These are phyloP conservation scores for Sarcophaga subvicina DNA, from an alignment of 2,888 invertebrate genomes.

Conservation along the genomic window DNA sequence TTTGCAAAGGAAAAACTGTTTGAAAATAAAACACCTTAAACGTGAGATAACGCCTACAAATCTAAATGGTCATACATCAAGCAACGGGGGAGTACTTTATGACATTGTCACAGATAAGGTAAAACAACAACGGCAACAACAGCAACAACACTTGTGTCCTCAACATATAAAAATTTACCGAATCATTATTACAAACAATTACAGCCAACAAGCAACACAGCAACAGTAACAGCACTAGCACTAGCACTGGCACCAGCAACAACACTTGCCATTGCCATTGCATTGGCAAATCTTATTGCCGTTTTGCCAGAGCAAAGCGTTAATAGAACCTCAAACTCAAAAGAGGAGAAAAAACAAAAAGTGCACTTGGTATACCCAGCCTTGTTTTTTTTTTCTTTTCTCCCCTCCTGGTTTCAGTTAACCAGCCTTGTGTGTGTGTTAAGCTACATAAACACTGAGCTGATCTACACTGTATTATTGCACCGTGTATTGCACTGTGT, in stretches of 20 bases:
- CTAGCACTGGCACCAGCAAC: neutral
- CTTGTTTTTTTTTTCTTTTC: constrained; percentile 23
- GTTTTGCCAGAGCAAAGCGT: neutral
- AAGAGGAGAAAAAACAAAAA: neutral
- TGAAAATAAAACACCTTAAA: constrained; percentile 59
- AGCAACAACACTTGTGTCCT: constrained; percentile 34
- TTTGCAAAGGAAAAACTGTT: constrained; percentile 54
- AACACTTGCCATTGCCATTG: neutral
- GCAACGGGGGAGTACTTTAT: constrained; percentile 65
- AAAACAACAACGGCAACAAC: neutral
- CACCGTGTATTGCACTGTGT: neutral
- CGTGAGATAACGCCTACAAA: constrained; percentile 80
- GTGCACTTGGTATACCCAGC: constrained; percentile 37
- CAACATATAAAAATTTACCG: constrained; percentile 18
- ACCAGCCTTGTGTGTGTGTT: constrained; percentile 35
- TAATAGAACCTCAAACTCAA: constrained; percentile 12
- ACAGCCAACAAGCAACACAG: constrained; percentile 25
- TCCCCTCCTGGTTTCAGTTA: neutral
- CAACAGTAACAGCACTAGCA: constrained; percentile 25
- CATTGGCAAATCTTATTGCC: neutral
- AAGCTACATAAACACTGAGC: too few relatives aligned
- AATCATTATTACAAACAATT: constrained; percentile 57
- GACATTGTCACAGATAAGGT: constrained; percentile 60
- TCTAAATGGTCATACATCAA: constrained; percentile 75
- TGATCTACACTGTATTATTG: too few relatives aligned